A percentile compares a stretch with the other conserved stretches of the same genome.
phyloP scores from a whole-genome alignment of 2,797 vertebrate genomes.

The Anas bahamensis region DNA sequence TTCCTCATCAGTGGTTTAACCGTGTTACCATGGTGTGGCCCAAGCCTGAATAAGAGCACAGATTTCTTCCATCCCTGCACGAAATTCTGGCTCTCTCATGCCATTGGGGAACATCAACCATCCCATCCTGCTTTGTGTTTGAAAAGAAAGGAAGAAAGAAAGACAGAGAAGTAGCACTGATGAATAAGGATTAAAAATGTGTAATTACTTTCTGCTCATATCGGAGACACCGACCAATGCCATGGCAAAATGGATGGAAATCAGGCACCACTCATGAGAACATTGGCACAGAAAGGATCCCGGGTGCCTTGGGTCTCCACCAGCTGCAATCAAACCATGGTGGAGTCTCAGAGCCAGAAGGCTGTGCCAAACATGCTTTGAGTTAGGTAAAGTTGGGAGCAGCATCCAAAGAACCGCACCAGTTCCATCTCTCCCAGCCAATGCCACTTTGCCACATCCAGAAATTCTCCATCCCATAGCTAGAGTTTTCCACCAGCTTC shows the following conservation, averaged over 20 bases:
- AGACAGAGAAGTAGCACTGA: neutral
- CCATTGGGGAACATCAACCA: neutral
- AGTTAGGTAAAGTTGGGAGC: neutral
- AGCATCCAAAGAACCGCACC: neutral
- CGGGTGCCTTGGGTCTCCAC: neutral
- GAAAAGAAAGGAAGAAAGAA: neutral
- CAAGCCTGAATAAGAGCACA: neutral
- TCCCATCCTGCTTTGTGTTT: neutral
- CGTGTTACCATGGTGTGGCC: neutral
- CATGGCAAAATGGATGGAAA: neutral
- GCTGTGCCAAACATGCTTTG: neutral
- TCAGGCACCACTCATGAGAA: fast-evolving
- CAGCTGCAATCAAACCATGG: neutral
- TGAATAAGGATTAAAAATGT: neutral
- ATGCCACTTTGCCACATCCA: neutral
- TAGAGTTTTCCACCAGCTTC: conserved; percentile 19
- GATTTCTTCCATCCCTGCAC: neutral
- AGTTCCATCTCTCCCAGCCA: neutral
- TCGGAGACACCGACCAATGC: neutral
- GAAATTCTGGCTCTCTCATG: neutral
- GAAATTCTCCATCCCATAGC: neutral
- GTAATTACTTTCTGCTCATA: neutral
- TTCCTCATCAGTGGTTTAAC: neutral
- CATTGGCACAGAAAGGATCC: neutral
- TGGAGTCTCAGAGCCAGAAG: neutral